These are phyloP conservation scores for Psittacula derbiana DNA, from an alignment of 2,797 vertebrate species.

Conservation along the genomic window DNA sequence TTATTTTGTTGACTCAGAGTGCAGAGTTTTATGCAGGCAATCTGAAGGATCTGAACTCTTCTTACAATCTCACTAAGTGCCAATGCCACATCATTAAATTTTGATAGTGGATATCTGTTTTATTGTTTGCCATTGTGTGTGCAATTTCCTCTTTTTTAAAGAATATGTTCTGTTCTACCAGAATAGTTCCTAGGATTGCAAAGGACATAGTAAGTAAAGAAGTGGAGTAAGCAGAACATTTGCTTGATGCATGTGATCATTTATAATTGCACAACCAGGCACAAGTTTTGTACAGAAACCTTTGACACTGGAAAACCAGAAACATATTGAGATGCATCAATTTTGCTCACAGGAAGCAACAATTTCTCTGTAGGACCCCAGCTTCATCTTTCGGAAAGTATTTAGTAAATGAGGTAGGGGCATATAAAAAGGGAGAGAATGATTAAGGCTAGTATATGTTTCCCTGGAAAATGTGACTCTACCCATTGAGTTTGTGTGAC, in stretches of 20 bases:
- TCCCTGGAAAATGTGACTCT: constrained; percentile 22
- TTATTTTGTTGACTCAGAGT: background rate
- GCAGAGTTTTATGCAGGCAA: background rate
- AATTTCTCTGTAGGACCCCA: background rate
- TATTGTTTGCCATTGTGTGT: background rate
- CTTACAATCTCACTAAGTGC: background rate
- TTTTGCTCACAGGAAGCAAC: background rate
- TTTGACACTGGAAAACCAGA: background rate
- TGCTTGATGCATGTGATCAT: background rate
- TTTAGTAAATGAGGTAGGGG: background rate
- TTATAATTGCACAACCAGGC: background rate
- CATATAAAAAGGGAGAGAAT: background rate
- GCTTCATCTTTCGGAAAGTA: background rate
- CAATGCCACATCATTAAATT: background rate
- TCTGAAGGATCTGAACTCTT: background rate
- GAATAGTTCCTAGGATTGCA: background rate
- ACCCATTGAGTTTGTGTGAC: background rate
- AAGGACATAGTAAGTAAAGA: background rate
- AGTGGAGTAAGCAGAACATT: background rate
- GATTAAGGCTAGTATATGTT: background rate
- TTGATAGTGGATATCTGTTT: background rate
- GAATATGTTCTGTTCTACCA: background rate
- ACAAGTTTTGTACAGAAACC: background rate
- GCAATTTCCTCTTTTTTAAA: background rate
- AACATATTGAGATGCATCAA: background rate